Evolutionary conservation across 2,797 vertebrate species (phyloP).

Genomic region (Gorsachius magnificus): DNA sequence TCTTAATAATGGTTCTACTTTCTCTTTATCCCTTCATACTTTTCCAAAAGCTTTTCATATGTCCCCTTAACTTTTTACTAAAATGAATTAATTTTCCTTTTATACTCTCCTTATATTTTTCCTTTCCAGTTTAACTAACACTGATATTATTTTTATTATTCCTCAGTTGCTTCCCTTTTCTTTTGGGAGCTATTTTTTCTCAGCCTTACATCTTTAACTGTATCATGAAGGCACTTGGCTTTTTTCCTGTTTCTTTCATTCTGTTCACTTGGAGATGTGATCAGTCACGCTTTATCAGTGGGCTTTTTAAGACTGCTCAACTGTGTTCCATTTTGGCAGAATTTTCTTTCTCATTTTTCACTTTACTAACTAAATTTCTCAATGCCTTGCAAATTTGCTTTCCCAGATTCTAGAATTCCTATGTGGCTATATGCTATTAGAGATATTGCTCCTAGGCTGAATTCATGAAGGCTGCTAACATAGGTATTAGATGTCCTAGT

Average conservation of each 20-base stretch:
- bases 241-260: slow-evolving; percentile 25
- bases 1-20: not conserved
- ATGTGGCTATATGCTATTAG: not conserved
- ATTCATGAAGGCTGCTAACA: not conserved
- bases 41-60: not conserved
- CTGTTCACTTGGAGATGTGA: slow-evolving; percentile 8
- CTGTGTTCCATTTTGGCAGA: not conserved
- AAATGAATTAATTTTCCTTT: not conserved
- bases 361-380: not conserved
- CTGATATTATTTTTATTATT: not conserved
- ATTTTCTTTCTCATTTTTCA: not conserved
- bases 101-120: not conserved
- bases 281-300: slow-evolving; percentile 22
- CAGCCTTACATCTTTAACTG: not conserved
- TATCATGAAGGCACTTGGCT: not conserved
- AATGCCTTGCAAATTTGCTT: not conserved
- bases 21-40: not conserved
- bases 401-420: not conserved
- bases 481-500: not conserved
- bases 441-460: not conserved
- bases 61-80: not conserved
- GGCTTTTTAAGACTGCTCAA: not conserved
- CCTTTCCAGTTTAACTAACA: not conserved
- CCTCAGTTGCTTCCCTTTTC: not conserved
- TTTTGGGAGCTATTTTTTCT: not conserved